phyloP scores from a whole-genome alignment of 2,888 invertebrate species.

The Alentia gelatinosa region DNA sequence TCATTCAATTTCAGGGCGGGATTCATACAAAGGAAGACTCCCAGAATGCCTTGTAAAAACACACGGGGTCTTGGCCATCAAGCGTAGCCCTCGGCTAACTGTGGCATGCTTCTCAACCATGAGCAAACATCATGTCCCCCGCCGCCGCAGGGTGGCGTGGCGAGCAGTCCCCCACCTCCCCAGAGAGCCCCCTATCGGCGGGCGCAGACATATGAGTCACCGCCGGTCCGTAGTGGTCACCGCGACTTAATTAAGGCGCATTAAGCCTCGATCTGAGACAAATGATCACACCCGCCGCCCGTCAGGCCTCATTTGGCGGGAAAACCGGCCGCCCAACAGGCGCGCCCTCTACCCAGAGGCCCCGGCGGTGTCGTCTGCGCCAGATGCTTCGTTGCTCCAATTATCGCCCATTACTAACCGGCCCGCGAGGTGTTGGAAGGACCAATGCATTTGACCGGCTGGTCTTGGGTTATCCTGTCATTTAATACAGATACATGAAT shows the following conservation, averaged over 20 bases:
- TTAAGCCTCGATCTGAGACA: conserved; percentile 46
- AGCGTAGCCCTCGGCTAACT: no score
- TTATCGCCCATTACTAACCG: conserved; percentile 46
- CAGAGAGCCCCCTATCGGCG: neutral
- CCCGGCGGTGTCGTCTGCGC: neutral
- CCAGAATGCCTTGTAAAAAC: no score
- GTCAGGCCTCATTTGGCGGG: conserved; percentile 30
- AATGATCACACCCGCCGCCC: conserved; percentile 17
- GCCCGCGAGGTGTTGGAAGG: conserved; percentile 19
- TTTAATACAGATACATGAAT: no score
- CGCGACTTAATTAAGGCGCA: conserved; percentile 39
- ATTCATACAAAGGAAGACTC: no score
- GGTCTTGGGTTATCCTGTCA: no score
- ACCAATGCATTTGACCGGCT: neutral
- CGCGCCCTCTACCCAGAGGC: neutral
- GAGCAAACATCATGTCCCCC: neutral
- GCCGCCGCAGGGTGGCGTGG: neutral
- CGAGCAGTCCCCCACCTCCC: neutral
- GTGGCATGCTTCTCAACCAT: neutral
- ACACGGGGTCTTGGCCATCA: no score
- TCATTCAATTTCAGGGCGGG: no score
- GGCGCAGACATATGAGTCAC: conserved; percentile 40
- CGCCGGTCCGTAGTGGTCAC: neutral
- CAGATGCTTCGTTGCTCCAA: conserved; percentile 31
- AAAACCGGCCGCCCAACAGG: conserved; percentile 26